phyloP scores from a whole-genome alignment of 2,797 vertebrate species.

The Hydrophis major region DNA sequence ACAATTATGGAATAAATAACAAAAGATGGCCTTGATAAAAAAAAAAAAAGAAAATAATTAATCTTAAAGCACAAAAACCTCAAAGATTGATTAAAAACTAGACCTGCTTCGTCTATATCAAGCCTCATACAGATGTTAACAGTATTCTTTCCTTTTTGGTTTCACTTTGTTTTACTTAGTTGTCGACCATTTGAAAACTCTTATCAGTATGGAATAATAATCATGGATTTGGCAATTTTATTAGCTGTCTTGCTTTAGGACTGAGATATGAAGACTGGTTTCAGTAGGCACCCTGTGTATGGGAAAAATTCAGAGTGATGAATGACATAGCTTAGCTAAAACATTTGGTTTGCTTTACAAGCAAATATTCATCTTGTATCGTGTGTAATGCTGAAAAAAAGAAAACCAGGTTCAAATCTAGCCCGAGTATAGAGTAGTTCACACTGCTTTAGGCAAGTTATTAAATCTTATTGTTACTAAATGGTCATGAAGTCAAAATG shows the following conservation, averaged over 20 bases:
- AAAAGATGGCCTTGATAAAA: not conserved
- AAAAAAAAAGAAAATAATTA: conserved; percentile 47
- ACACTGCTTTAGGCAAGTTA: not conserved
- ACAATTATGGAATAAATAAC: not conserved
- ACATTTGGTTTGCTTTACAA: not conserved
- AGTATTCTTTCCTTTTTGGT: conserved; percentile 55
- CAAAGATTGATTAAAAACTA: conserved; percentile 54
- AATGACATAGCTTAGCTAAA: not conserved
- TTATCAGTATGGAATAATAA: conserved; percentile 13
- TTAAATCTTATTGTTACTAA: not conserved
- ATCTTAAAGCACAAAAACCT: conserved; percentile 39
- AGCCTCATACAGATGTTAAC: conserved; percentile 42
- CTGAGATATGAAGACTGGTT: conserved; percentile 1
- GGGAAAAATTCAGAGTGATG: not conserved
- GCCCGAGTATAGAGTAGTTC: not conserved
- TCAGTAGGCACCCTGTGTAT: not conserved
- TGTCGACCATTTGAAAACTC: conserved; percentile 52
- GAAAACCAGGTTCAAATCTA: not conserved
- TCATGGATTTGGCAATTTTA: conserved; percentile 42
- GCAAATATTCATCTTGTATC: not conserved
- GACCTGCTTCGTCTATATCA: conserved; percentile 54
- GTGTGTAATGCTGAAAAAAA: not conserved
- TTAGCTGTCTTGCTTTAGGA: conserved; percentile 31
- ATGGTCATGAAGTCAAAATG: not conserved
- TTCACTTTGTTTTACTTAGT: conserved; percentile 51